phyloP scores from a whole-genome alignment of 2,888 invertebrate species.

The Uloborus plumipes region DNA sequence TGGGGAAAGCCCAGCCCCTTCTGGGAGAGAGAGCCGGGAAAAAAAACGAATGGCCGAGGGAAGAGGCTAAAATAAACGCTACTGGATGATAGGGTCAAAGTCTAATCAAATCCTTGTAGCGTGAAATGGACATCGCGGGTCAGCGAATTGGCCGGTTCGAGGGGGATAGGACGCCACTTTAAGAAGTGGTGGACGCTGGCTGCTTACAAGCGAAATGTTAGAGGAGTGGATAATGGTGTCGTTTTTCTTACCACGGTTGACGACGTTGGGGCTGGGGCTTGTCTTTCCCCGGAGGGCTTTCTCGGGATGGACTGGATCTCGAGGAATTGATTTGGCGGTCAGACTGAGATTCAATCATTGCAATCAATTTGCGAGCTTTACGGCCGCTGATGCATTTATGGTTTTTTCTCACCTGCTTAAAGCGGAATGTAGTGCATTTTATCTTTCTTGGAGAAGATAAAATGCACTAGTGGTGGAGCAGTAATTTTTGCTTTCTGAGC shows the following conservation, averaged over 20 bases:
- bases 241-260: constrained; percentile 32
- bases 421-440: too few relatives aligned
- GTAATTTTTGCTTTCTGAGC: too few relatives aligned
- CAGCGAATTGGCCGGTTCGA: constrained; percentile 1
- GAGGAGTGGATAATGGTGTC: constrained; percentile 53
- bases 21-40: not conserved
- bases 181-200: constrained; percentile 19
- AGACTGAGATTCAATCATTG: constrained; percentile 43
- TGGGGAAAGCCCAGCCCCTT: not conserved
- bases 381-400: too few relatives aligned
- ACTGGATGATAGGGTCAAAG: constrained; percentile 56
- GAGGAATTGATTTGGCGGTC: constrained; percentile 33
- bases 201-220: not conserved
- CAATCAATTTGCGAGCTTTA: constrained; percentile 9
- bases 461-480: too few relatives aligned
- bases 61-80: constrained; percentile 36
- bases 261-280: not conserved
- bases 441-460: too few relatives aligned
- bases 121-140: constrained; percentile 58
- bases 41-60: constrained; percentile 47
- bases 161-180: not conserved
- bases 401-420: too few relatives aligned
- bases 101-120: constrained; percentile 61
- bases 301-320: too few relatives aligned
- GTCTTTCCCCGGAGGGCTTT: not conserved